Percentiles rank a stretch among this genome's conserved stretches.
These are phyloP conservation scores for Tethea ocularis DNA, from an alignment of 2,888 invertebrate genomes.

Conservation along the genomic window DNA sequence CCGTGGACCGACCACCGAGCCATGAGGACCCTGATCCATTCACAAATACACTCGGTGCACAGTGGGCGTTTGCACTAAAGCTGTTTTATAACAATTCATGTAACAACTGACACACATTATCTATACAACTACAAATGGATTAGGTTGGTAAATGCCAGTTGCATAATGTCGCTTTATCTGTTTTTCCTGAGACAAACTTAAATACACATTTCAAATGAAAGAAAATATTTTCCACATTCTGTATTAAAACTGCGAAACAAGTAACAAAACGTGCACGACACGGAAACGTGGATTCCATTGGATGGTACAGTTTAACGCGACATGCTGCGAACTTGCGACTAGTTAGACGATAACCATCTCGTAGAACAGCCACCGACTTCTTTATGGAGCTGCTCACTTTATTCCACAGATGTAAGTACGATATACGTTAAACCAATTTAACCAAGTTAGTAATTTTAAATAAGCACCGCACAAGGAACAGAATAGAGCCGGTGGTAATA, in stretches of 20 bases:
- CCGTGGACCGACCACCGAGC: conserved; percentile 14
- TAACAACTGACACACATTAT: conserved; percentile 28
- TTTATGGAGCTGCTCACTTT: conserved; percentile 70
- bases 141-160: conserved; percentile 39
- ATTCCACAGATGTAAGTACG: conserved; percentile 55
- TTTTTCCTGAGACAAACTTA: conserved; percentile 27
- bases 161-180: conserved; percentile 23
- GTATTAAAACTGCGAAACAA: not conserved
- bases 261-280: conserved; percentile 12
- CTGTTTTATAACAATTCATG: conserved; percentile 55
- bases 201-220: no score
- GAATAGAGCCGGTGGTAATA: conserved; percentile 35
- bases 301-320: conserved; percentile 48
- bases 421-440: conserved; percentile 67
- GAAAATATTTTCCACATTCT: not conserved
- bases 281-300: conserved; percentile 32
- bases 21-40: conserved; percentile 57
- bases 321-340: conserved; percentile 58
- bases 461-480: conserved; percentile 24
- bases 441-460: conserved; percentile 36
- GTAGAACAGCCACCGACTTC: conserved; percentile 57
- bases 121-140: conserved; percentile 13
- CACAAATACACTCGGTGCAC: conserved; percentile 50
- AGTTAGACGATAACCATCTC: conserved; percentile 72
- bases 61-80: conserved; percentile 61